Base-by-base conservation (phyloP, 1,140 invertebrate genomes). In the Ditylenchus dipsaci region DNA sequence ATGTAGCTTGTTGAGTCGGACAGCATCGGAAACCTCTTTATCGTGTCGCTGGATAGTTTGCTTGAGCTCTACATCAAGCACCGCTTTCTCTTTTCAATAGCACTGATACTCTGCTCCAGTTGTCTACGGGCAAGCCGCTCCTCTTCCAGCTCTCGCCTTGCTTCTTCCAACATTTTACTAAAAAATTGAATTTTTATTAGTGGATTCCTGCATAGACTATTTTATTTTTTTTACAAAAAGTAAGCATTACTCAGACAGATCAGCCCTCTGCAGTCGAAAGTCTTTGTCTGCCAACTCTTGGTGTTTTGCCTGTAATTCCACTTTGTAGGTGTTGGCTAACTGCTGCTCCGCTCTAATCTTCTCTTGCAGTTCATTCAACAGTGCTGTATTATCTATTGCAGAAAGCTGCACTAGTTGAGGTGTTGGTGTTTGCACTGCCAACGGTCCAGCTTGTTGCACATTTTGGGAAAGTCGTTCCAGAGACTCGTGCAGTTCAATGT, bases 11-110 rank as follows among this genome's bases (percentile, higher is more conserved):
- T 47, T 15, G 61, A 30, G 33, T 38, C 42, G 42, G 30, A 49
- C 45, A 15, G n/a, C 19, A 15, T 21, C 57, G 29, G 15, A 27
- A 33, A 29, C 49, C 49, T 97, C 93, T 75, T 88, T 88, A 77
- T 91, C 88, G 83, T 93, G 91, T 83, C 92, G 90, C 11, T 89
- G 87, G 60, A 90, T 83, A 38, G 91, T 87, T 82, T 97, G 93
- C 81, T 93, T 91, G 71, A 93, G 88, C 84, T 98, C 94, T 58
- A 95, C 82, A 79, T 97, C 88, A 77, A 95, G 91, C 88, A 95
- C 92, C 0, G 92, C 94, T 81, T 93, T 92, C 82, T 97, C 94
- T 96, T 97, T 81, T 98, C 93, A 8, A 97, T 26, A 11, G 61
- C 65, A 27, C 27, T 47, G 38, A 74, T 56, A n/a, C 21, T 61